Evolutionary conservation across 1,140 invertebrate species (phyloP), one percentile per base, ranked within the genome.

Genomic region (Aphelenchoides avenae): DNA sequence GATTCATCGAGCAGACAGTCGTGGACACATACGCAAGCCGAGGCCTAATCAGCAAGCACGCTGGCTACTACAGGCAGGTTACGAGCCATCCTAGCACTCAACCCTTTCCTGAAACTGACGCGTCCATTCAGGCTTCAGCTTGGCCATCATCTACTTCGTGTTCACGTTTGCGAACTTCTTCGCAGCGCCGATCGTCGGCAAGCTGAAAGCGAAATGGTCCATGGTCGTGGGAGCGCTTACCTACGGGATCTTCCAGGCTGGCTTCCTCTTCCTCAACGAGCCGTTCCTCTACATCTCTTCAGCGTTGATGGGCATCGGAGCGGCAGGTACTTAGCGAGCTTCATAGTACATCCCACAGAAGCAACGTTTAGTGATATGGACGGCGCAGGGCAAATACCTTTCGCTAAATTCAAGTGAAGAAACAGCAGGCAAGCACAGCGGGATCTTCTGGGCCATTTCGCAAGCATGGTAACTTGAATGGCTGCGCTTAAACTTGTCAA

Each of bases 131-230:
- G 2, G 18, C 42, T 59, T 59, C 15, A 62, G 61, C 58, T n/a
- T 64, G 26, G 39, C 52, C n/a, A 59, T 66, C 9, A 66, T 66
- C n/a, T 64, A 64, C 26, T 44, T 40, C 22, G 44, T 58, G 15
- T 70, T 71, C 40, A 70, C 67, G 47, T 41, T 70, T 26, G 56
- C 55, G n/a, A 73, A 71, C 47, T 70, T 71, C 27, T 20, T 63
- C 13, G 67, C 71, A 11, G 49, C 68, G 1, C 61, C 68, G 7
- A 50, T 71, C 24, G 57, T 73, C 24, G 31, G 30, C 43, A 6
- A 30, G 18, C 6, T 29, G 33, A 1, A 18, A 70, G 2, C 63
- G 68, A 7, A n/a, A n/a, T n/a, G n/a, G 47, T 66, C 57, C 18
- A 37, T 69, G 37, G 42, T 42, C 7, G 15, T 73, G 9, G 70